Evolutionary conservation across 2,797 vertebrate species (phyloP).

Genomic region (Diglossa cyanea): DNA sequence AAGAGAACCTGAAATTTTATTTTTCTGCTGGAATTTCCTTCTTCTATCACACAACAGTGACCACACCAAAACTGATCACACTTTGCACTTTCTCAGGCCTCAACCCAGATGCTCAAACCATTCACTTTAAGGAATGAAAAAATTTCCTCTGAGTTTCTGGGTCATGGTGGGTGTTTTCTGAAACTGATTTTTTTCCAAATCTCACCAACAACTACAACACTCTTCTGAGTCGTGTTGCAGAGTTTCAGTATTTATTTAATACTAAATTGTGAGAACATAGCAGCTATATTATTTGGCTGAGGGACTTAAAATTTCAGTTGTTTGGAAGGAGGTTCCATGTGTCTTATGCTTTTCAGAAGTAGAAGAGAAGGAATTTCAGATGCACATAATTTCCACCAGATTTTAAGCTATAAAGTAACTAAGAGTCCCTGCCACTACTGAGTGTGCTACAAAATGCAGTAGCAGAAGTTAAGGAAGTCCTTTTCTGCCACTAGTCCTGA

Average conservation of each 20-base stretch:
- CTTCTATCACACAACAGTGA: background rate
- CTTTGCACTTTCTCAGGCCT: background rate
- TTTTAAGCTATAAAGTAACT: background rate
- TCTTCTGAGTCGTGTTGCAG: background rate
- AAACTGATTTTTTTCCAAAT: background rate
- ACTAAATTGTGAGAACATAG: background rate
- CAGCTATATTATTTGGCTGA: background rate
- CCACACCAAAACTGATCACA: background rate
- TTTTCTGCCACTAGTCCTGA: background rate
- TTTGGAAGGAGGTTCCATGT: background rate
- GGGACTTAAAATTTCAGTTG: background rate
- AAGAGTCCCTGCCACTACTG: background rate
- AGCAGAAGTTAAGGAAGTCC: background rate
- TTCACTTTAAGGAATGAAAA: background rate
- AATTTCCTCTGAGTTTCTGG: background rate
- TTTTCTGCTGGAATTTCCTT: background rate
- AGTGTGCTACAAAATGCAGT: background rate
- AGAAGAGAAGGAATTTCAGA: background rate
- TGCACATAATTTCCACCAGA: background rate
- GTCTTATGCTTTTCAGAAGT: background rate
- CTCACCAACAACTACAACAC: background rate
- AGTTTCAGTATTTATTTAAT: background rate
- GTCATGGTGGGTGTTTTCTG: background rate
- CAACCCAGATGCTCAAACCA: background rate
- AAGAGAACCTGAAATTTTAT: background rate